Evolutionary conservation across 2,888 invertebrate genomes (phyloP), one percentile per base, ranked within the genome.

Genomic region (Stenurella melanura): DNA sequence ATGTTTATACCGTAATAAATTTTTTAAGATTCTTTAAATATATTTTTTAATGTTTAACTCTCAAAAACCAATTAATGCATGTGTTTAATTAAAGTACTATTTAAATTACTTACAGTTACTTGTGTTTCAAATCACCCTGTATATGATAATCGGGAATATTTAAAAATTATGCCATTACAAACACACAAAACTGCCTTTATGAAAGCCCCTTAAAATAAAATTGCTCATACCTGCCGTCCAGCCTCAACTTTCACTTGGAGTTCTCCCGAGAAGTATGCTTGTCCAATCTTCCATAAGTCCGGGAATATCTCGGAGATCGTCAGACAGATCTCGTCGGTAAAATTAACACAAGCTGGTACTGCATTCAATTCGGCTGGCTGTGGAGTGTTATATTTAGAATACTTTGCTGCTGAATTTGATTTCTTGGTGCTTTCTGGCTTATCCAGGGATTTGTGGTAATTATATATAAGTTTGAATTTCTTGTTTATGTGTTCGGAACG

Each of bases 281-380:
- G 95, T 0, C 98, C 98, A 0, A 99, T 92, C 87, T 97, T 96
- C 98, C 98, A 99, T 84, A 99, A 92, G 89, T 98, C 97, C 42
- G 97, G 96, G 87, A 98, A 93, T 80, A 94, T 93, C 74, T 94
- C 93, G 0, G 93, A 92, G 57, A 97, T 92, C 77, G 95, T 92
- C 73, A 94, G 93, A 78, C 95, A 95, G 42, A 96, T 90, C 85
- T 95, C 95, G 87, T 97, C 96, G 0, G 80, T 82, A 87, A 96
- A 97, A 75, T 93, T 90, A 5, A 96, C 94, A 79, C 94, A 92
- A 80, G 93, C 92, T 0, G 96, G 95, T 21, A 92, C 91, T 61
- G 86, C 85, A 77, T 88, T 90, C 79, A 90, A 82, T 77, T 89
- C 90, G 80, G 82, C 61, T 74, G 74, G 71, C 81, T 83, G 79